These are phyloP conservation scores for Amphiura filiformis DNA, from an alignment of 35 echinoderm and acorn worm genomes.

Conservation along the genomic window DNA sequence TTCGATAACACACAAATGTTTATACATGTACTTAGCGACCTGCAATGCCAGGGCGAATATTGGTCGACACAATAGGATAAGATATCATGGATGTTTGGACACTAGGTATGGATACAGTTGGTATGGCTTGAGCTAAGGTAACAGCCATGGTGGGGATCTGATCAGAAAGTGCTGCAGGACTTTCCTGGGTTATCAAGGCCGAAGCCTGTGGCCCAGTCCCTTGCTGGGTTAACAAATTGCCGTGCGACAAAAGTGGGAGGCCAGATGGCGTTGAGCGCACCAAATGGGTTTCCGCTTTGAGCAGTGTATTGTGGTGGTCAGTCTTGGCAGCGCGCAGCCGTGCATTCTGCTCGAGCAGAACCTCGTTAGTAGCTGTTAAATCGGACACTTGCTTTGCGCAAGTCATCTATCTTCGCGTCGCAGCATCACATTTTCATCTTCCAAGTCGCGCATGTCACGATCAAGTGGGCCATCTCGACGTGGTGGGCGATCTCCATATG, in stretches of 20 bases:
- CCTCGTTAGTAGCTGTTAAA: conserved; percentile 88
- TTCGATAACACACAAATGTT: no score
- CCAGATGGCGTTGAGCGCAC: conserved; percentile 47
- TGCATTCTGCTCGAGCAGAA: conserved; percentile 97
- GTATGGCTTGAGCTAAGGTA: conserved; percentile 7
- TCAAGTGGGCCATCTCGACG: background rate
- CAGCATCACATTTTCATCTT: conserved; percentile 83
- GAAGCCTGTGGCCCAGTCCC: conserved; percentile 20
- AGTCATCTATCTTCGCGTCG: conserved; percentile 71
- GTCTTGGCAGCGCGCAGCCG: conserved; percentile 63
- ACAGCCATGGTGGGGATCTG: conserved; percentile 6
- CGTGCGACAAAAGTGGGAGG: conserved; percentile 45
- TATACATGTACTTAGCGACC: background rate
- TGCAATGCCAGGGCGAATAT: conserved; percentile 32
- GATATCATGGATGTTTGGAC: conserved; percentile 52
- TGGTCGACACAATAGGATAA: conserved; percentile 54
- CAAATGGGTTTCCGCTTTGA: conserved; percentile 68
- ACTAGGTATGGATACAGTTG: conserved; percentile 29
- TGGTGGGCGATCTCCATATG: background rate
- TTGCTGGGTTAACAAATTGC: conserved; percentile 53
- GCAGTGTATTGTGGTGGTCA: conserved; percentile 47
- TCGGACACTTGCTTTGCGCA: conserved; percentile 83
- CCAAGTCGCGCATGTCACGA: conserved; percentile 54
- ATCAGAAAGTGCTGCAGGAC: conserved; percentile 18
- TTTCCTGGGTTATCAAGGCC: conserved; percentile 17